Evolutionary conservation across 2,797 vertebrate genomes (phyloP), one percentile per base, ranked within the genome.

Genomic region (Melanotaenia parkinsoni): DNA sequence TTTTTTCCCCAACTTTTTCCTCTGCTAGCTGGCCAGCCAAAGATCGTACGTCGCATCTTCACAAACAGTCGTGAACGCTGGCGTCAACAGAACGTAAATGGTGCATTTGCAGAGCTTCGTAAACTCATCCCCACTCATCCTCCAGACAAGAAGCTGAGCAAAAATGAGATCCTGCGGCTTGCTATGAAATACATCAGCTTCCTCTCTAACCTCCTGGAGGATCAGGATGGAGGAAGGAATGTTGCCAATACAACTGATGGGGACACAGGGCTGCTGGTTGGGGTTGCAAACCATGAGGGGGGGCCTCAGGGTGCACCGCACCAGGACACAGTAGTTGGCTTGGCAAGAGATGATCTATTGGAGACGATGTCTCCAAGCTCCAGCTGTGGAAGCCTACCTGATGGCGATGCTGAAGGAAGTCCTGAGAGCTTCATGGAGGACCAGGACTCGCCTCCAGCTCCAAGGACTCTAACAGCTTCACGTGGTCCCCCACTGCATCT

Each of bases 391-490:
- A 98, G 97, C 58, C 95, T 97, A 58, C 93, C 97, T 66, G 97
- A 98, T 0, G 97, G 96, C 0, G 96, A 96, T 1, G 96, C 95
- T 1, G 96, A 96, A 1, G 96, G 95, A 26, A 98, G 97, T 86
- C 96, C 97, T 0, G 97, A 97, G 86, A 98, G 97, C 93, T 97
- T 96, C 88, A 95, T 95, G 2, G 97, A 98, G 72, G 97, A 98
- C 70, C 96, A 96, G 0, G 96, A 96, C 74, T 89, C 95, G 1
- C 92, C 93, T 69, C 91, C 92, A 11, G 86, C 86, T 74, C 82
- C 73, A 70, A 96, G 92, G 94, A 96, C 71, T 86, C 93, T 93
- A 81, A 94, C 96, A 56, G 74, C 93, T 2, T 93, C 93, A 65
- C 84, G 91, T 18, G 95, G 89, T 93, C 94, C 83, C 87, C 94